Evolutionary conservation across 2,797 vertebrate genomes (phyloP), one percentile per base, ranked within the genome.

Genomic region (Galagoides demidoff): DNA sequence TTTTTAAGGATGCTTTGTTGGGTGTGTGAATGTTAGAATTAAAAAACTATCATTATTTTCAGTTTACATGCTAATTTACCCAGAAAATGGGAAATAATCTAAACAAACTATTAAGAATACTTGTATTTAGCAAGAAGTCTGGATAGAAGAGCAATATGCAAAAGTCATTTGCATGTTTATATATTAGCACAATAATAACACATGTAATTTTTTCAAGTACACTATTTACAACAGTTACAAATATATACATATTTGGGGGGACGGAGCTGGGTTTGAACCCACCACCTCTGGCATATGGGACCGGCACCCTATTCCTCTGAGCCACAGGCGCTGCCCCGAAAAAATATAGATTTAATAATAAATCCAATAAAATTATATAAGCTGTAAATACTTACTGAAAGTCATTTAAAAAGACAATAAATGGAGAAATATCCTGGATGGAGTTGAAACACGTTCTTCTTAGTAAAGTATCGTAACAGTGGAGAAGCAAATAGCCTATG

Each of bases 261-360:
- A 7, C 39, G 5, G 39, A 7, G 39, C 7, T 43, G 39, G 39
- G 39, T 7, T 43, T 43, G 39, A 43, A 43, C 39, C 39, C 5
- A 7, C 39, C 39, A 43, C 39, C 39, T 43, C 39, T 43, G 39
- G 39, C 39, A 43, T 7, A 43, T 43, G 39, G 39, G 39, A 7
- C 39, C 5, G 39, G 39, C 39, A 43, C 39, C 39, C 39, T 43
- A 43, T 43, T 43, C 39, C 39, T 43, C 7, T 43, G 39, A 43
- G 39, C 39, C 39, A 1, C 7, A 43, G 39, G 39, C 39, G 39
- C 39, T 43, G 39, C 39, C 39, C 39, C 39, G n/a, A n/a, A 43
- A 43, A 43, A n/a, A 70, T 81, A 85, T 9, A 68, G 49, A 83
- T 63, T 52, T 95, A 90, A 82, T 86, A 93, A 87, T 37, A 71